Evolutionary conservation across 2,888 invertebrate genomes (phyloP).

Genomic region (Litoditis marina): DNA sequence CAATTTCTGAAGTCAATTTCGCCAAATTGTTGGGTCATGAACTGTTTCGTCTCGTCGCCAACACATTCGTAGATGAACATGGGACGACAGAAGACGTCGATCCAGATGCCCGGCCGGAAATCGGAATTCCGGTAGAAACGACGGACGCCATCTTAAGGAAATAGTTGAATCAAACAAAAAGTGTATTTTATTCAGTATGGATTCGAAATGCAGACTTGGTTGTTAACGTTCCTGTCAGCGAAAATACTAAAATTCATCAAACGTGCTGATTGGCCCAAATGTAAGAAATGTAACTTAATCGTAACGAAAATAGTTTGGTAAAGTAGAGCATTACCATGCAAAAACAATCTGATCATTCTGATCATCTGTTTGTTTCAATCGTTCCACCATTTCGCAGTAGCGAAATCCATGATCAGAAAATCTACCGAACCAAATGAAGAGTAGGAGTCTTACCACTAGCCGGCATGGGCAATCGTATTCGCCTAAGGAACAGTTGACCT

Average conservation of each 20-base stretch:
- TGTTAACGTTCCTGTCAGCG: too few relatives aligned
- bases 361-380: too few relatives aligned
- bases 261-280: too few relatives aligned
- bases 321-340: too few relatives aligned
- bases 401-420: background rate
- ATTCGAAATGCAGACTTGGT: too few relatives aligned
- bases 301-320: too few relatives aligned
- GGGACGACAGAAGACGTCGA: conserved; percentile 36
- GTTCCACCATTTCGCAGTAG: too few relatives aligned
- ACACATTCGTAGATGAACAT: conserved; percentile 42
- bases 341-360: too few relatives aligned
- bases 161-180: too few relatives aligned
- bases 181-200: too few relatives aligned
- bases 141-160: conserved; percentile 27
- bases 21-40: conserved; percentile 41
- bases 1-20: conserved; percentile 35
- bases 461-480: conserved; percentile 37
- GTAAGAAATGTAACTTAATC: too few relatives aligned
- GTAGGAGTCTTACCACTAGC: background rate
- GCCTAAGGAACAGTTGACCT: conserved; percentile 43
- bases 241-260: too few relatives aligned
- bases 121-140: conserved; percentile 42
- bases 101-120: conserved; percentile 45
- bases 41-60: conserved; percentile 34
- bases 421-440: background rate